Base-by-base conservation (phyloP, 2,113 vertebrate genomes). In the Amblyornis subalaris region DNA sequence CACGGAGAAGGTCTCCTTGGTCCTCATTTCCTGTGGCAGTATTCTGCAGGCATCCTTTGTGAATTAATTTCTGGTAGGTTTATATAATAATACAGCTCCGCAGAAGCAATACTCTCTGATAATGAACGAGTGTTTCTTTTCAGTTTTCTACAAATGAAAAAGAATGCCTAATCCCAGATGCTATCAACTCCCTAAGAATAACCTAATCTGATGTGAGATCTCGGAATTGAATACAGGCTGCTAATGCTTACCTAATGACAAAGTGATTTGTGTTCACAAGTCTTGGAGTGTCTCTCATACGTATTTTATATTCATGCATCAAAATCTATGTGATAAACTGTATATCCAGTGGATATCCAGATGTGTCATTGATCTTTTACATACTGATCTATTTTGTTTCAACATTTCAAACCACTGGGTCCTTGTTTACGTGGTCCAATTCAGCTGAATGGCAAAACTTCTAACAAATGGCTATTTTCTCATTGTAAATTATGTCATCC, bases 31-130 rank as follows among this genome's bases (percentile, higher is more conserved):
- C 76, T 64, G 29, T 33, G 66, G 75, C 81, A 84, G 35, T 21
- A 84, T 75, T 80, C 86, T 88, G 89, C 79, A 83, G 62, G 88
- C 91, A 87, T 91, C 83, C 93, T 95, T 73, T 83, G 72, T 86
- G 84, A 94, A 95, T 95, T 96, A 61, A 96, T 95, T 97, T 96
- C 90, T 85, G 94, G 40, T 85, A 44, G 92, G 65, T 95, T 97
- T 97, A 96, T 91, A 15, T 79, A 96, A 97, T 94, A 94, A 91
- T 55, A 88, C 61, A 94, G 89, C 74, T 92, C 72, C 9, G 47
- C 81, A 96, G 85, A 95, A 96, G 40, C 77, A 80, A 85, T 93
- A 38, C 17, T 12, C 4, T 53, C 71, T 50, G 74, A 33, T 92
- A 89, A 94, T 89, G 89, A 94, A 91, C 45, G 54, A 85, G 72